These are phyloP conservation scores for Neoniphon sammara DNA, from an alignment of 2,797 vertebrate species.

Conservation along the genomic window DNA sequence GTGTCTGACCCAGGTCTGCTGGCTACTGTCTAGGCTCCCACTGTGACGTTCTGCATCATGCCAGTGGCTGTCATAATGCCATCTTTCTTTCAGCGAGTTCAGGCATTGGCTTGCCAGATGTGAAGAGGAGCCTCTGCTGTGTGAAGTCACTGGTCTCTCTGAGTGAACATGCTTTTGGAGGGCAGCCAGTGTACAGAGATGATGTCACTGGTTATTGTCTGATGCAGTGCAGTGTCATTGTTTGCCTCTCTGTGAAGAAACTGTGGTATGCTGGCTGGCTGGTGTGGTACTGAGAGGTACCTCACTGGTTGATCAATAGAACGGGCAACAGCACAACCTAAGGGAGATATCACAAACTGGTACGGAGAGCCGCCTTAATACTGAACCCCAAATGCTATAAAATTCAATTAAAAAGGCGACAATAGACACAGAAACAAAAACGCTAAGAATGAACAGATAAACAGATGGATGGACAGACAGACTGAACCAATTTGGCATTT, in stretches of 20 bases:
- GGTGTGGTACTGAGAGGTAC: slow-evolving; percentile 40
- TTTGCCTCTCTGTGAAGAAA: slow-evolving; percentile 35
- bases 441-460: background rate
- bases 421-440: background rate
- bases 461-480: background rate
- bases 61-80: slow-evolving; percentile 30
- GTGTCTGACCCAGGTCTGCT: slow-evolving; percentile 2
- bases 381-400: background rate
- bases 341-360: slow-evolving; percentile 50
- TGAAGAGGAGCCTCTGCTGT: background rate
- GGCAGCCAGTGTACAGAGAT: slow-evolving; percentile 43
- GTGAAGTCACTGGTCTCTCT: slow-evolving; percentile 62
- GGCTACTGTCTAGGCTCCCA: slow-evolving; percentile 6
- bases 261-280: slow-evolving; percentile 28
- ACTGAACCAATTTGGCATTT: background rate
- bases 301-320: slow-evolving; percentile 31
- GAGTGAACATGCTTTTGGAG: slow-evolving; percentile 39
- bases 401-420: background rate
- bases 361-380: slow-evolving; percentile 9
- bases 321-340: slow-evolving; percentile 21
- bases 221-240: slow-evolving; percentile 8
- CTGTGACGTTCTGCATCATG: slow-evolving; percentile 37
- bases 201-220: slow-evolving; percentile 61
- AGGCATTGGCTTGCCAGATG: slow-evolving; percentile 20
- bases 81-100: slow-evolving; percentile 33